Evolutionary conservation across 2,888 invertebrate genomes (phyloP).

Genomic region (Drosophila monieri): DNA sequence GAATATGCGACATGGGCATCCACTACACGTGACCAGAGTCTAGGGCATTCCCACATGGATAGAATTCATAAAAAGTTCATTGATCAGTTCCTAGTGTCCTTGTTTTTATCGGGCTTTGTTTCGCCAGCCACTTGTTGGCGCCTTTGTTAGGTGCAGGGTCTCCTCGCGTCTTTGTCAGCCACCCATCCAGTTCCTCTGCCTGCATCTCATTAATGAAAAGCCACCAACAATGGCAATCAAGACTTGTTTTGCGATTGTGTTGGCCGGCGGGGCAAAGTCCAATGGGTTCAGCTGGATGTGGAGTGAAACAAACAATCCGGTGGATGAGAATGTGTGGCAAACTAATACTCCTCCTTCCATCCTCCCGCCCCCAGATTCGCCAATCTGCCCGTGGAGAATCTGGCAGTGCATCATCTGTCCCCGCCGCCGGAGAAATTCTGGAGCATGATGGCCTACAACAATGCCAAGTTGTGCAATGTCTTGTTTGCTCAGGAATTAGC

Average conservation of each 20-base stretch:
- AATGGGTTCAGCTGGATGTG: slow-evolving; percentile 44
- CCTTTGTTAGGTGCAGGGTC: slow-evolving; percentile 38
- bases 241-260: slow-evolving; percentile 67
- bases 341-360: background rate
- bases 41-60: background rate
- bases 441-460: slow-evolving; percentile 94
- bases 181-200: slow-evolving; percentile 5
- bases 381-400: slow-evolving; percentile 84
- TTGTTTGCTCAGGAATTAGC: slow-evolving; percentile 92
- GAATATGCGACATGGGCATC: slow-evolving; percentile 40
- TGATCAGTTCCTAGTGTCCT: slow-evolving; percentile 13
- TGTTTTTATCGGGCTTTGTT: slow-evolving; percentile 40
- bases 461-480: slow-evolving; percentile 95
- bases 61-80: slow-evolving; percentile 9
- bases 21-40: slow-evolving; percentile 40
- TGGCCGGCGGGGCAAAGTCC: slow-evolving; percentile 75
- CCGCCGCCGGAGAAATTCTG: slow-evolving; percentile 89
- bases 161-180: slow-evolving; percentile 39
- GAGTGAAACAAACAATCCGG: slow-evolving; percentile 3
- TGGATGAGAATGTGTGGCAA: slow-evolving; percentile 62
- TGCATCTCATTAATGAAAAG: slow-evolving; percentile 74
- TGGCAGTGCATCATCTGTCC: slow-evolving; percentile 87
- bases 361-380: slow-evolving; percentile 83
- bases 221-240: slow-evolving; percentile 63
- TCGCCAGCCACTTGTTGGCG: slow-evolving; percentile 11